Evolutionary conservation across 92 coral and sea anemone species (phyloP), one percentile per base, ranked within the genome.

Genomic region (Palythoa heliodiscus): DNA sequence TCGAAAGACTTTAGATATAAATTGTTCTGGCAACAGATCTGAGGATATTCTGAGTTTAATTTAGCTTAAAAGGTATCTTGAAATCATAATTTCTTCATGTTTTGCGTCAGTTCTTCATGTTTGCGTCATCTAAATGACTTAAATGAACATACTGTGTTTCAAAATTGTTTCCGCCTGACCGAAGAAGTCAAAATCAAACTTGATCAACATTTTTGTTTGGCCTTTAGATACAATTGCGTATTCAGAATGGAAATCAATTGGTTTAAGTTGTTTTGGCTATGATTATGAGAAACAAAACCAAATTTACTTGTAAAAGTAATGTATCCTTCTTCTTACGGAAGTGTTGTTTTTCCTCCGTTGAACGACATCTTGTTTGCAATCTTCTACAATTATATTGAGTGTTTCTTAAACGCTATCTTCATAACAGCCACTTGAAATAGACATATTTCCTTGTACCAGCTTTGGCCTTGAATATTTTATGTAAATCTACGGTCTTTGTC

Each of bases 391-490:
- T 67, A 66, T 64, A 64, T 50, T 80, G 20, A 14, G 1, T 13
- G 73, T 25, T 5, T 29, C 17, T 5, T 23, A 1, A 40, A 66
- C 48, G 60, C 2, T 23, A 25, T 25, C 82, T 24, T 40, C 39
- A 40, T 7, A 15, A 67, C 14, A 48, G 73, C 47, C 73, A 66
- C 63, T 47, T 61, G 75, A 40, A 64, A 50, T 52, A 63, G 40
- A 47, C 38, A 8, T 43, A 50, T 67, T 22, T 50, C 73, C 74
- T 24, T 80, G 47, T 58, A 86, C 90, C 92, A 73, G 90, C 58
- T 89, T 23, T 24, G 40, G 47, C 72, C 22, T 72, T 89, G 84
- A 86, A 89, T 89, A 82, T 82, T 89, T 89, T 23, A 89, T 89
- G 84, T 80, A 66, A 80, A 80, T 80, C 74, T 73, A 48, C 43